Base-by-base conservation (phyloP, 2,888 invertebrate species). In the Dryomyza anilis region DNA sequence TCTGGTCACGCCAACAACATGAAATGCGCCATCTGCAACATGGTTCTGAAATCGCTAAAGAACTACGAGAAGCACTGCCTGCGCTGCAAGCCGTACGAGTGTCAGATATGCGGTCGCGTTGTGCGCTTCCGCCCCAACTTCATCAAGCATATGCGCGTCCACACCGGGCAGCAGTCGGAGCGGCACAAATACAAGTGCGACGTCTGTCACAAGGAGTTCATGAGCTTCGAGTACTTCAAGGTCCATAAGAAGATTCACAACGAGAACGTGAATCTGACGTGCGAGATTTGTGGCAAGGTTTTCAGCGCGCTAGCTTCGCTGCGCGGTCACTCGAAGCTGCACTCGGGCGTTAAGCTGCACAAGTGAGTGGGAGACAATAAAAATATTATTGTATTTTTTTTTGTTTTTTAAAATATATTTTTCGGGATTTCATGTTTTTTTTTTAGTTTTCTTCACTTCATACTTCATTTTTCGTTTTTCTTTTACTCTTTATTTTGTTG, bases 241-340 rank as follows among this genome's bases (percentile, higher is more conserved):
- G 87, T 87, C 61, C 88, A 88, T 79, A 85, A 86, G 71, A 87
- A 87, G 74, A 86, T 85, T 33, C 87, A 87, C 78, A 86, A 85
- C 16, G 86, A 85, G 63, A 81, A 84, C 58, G 85, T 85, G 58
- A 86, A 86, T 59, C 83, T 86, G 65, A 84, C 84, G 19, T 87
- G 87, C 70, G 85, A 86, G 67, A 83, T 84, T 50, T 87, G 87
- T 69, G 86, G 85, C 60, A 86, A 86, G 70, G 82, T 83, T 29
- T 86, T 86, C 68, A 81, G 85, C 66, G 81, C 82, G 5, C 66
- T 83, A 65, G 82, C 83, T 55, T 84, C 83, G 57, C 70, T 84
- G 36, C 74, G 82, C 19, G 81, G 81, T 1, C 84, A 84, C 72
- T 80, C 82, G 45, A 83, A 81, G 70, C 70, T 83, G 16, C 83